Base-by-base conservation (phyloP, 2,888 invertebrate genomes). In the Gryllus longicercus region DNA sequence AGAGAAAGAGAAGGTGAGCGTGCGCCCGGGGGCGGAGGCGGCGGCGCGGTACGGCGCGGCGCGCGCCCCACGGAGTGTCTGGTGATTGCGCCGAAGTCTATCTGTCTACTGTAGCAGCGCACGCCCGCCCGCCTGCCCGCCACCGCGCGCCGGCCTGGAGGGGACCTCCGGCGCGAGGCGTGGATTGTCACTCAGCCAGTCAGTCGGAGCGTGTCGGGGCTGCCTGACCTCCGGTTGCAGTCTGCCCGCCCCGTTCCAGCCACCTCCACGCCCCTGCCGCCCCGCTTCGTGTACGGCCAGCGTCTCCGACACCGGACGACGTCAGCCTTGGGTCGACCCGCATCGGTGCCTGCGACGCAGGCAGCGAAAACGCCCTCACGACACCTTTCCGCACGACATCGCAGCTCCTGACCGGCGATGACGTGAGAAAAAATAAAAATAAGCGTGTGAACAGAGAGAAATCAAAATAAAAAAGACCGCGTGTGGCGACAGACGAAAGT, bases 31-130 rank as follows among this genome's bases (percentile, higher is more conserved):
- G 74, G 78, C 79, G 79, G 79, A 74, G 75, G 79, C 81, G 78
- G 82, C 81, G n/a, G 16, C 63, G 63, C 14, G n/a, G n/a, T 18
- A 63, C 14, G 63, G 63, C 63, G 16, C 16, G 63, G 14, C 63
- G 63, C 63, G n/a, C 63, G 14, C 63, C 79, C 82, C 79, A 80
- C 82, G 81, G 82, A 82, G 82, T 82, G 78, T 81, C 74, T 81
- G 80, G 82, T 82, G 82, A 82, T 82, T 81, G 82, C 82, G 81
- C 82, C 81, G 82, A 75, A 50, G 77, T 79, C 80, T 79, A 77
- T 79, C 79, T 81, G 79, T 78, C 80, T 81, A 77, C 74, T 74
- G 51, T 75, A 21, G n/a, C 14, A 63, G 63, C 63, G 63, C 63
- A 8, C 38, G 38, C 38, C 38, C 38, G 63, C 63, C 14, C 11